Evolutionary conservation across 2,113 vertebrate genomes (phyloP), one percentile per base, ranked within the genome.

Genomic region (Ia io): DNA sequence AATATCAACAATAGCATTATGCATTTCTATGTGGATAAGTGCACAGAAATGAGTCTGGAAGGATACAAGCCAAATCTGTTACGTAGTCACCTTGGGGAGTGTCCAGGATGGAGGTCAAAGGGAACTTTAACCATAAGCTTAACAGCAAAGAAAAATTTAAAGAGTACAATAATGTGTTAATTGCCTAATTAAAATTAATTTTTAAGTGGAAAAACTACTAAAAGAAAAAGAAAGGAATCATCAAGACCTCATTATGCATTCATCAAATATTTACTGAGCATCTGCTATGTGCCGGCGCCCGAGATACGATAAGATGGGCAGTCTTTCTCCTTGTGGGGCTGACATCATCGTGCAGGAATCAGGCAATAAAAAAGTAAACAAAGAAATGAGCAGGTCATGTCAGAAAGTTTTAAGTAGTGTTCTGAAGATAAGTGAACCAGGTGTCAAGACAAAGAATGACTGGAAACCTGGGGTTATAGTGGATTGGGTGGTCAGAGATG

Each of bases 111-210:
- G 61, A 51, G 22, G 47, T 42, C 76, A 47, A 35, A 47, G 70
- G 53, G 47, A 59, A 53, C 70, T 51, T 63, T 74, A 91, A 70
- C 17, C 12, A 14, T 59, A 79, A 90, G 22, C 40, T 40, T 79
- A 42, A 69, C 35, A 88, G 51, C 65, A 14, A 90, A 47, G 47
- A 53, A 69, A 35, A 84, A 0, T 47, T n/a, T 87, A 20, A 35
- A 73, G 78, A 91, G 51, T 79, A 18, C 35, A 71, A 84, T 86
- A 80, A 71, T 9, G 28, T 73, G 30, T 49, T 51, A 23, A 63
- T 88, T 63, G 22, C 77, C 13, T 49, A 51, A 89, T 91, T 85
- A 73, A 84, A 93, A 53, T 94, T 56, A 76, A 40, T 82, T 93
- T 93, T 94, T 65, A 91, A 74, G 73, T 40, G 35, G 44, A 63